Evolutionary conservation across 2,797 vertebrate genomes (phyloP).

Genomic region (Helarctos malayanus): DNA sequence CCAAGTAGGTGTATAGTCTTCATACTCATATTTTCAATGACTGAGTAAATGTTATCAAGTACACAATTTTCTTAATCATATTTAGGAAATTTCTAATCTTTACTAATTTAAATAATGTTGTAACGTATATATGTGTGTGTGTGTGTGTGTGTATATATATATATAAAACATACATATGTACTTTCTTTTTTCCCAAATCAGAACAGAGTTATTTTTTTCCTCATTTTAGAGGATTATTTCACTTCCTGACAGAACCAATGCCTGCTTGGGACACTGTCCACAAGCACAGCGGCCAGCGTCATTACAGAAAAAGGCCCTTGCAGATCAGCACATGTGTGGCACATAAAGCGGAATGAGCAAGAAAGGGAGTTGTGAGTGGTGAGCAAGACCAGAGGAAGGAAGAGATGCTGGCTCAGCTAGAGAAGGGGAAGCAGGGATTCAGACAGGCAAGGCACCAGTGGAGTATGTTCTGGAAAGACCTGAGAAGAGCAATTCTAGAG

Average conservation of each 20-base stretch:
- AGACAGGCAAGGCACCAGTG: not conserved
- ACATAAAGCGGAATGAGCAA: not conserved
- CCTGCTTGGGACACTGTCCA: not conserved
- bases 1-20: not conserved
- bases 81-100: slow-evolving; percentile 50
- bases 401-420: not conserved
- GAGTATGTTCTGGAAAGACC: not conserved
- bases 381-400: not conserved
- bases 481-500: not conserved
- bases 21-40: slow-evolving; percentile 23
- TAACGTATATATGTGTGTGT: not conserved
- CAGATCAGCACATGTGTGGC: not conserved
- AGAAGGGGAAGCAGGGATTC: not conserved
- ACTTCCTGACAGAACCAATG: not conserved
- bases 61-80: slow-evolving; percentile 7
- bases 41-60: slow-evolving; percentile 22
- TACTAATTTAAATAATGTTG: not conserved
- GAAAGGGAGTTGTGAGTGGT: not conserved
- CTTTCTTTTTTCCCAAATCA: not conserved
- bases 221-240: slow-evolving; percentile 40
- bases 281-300: not conserved
- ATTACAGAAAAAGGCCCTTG: not conserved
- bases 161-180: not conserved
- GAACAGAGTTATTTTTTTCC: not conserved
- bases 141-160: not conserved